Evolutionary conservation across 2,888 invertebrate genomes (phyloP).

Genomic region (Aphidius colemani): DNA sequence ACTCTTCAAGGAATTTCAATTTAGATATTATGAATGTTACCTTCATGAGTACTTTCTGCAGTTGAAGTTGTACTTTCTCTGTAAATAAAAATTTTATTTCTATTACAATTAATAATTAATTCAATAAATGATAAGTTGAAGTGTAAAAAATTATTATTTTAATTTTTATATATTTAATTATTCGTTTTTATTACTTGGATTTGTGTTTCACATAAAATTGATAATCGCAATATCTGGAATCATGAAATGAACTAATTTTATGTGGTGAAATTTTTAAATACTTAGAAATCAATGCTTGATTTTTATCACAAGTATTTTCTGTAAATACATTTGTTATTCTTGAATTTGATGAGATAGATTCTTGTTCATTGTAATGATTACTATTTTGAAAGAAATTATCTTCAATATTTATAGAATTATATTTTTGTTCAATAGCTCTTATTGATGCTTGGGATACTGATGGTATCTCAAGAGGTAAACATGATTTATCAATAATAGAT

Average conservation of each 20-base stretch:
- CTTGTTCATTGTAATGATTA: slow-evolving; percentile 5
- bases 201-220: slow-evolving; percentile 11
- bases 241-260: slow-evolving; percentile 6
- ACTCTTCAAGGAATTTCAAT: no score
- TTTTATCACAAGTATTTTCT: neutral
- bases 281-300: slow-evolving; percentile 1
- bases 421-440: neutral
- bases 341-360: slow-evolving; percentile 21
- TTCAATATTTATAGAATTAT: neutral
- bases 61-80: no score
- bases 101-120: no score
- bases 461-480: neutral
- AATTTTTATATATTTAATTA: no score
- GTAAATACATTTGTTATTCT: slow-evolving; percentile 17
- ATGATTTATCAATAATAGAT: neutral
- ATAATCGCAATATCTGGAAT: slow-evolving; percentile 7
- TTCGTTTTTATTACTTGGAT: no score
- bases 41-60: no score
- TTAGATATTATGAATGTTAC: no score
- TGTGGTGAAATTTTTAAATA: slow-evolving; percentile 3
- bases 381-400: slow-evolving; percentile 3
- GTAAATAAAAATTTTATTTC: no score
- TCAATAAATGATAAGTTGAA: no score
- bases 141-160: no score
- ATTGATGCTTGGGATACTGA: slow-evolving; percentile 7